A percentile compares a stretch with the other conserved stretches of the same genome.
Evolutionary conservation across 2,888 invertebrate species (phyloP).

Genomic region (Liodrosophila aerea): DNA sequence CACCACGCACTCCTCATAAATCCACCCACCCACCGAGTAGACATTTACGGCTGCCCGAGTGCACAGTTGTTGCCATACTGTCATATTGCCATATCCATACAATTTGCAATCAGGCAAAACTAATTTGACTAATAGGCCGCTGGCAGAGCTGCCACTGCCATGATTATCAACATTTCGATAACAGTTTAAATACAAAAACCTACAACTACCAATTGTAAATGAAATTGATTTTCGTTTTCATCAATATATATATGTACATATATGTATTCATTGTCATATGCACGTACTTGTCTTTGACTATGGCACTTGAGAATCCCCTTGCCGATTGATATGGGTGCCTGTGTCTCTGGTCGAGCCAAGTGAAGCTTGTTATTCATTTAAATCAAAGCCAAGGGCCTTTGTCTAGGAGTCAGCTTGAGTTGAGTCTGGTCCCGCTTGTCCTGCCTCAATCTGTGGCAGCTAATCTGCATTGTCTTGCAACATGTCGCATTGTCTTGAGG

Average conservation of each 20-base stretch:
- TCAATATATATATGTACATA: constrained; percentile 27
- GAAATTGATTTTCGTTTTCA: constrained; percentile 49
- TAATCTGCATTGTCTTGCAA: constrained; percentile 64
- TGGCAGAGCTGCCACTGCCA: constrained; percentile 12
- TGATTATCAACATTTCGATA: constrained; percentile 30
- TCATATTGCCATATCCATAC: constrained; percentile 6
- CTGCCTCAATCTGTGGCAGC: constrained; percentile 37
- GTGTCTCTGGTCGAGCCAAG: background rate
- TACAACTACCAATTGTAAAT: constrained; percentile 25
- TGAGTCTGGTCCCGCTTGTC: background rate
- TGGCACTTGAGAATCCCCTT: constrained; percentile 35
- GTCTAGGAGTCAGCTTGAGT: constrained; percentile 22
- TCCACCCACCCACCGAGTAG: constrained; percentile 25
- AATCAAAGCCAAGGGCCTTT: constrained; percentile 53
- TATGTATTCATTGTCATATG: constrained; percentile 60
- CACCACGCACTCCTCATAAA: constrained; percentile 14
- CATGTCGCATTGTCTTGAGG: constrained; percentile 48
- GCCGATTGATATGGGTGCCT: constrained; percentile 46
- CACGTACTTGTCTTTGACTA: constrained; percentile 37
- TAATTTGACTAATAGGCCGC: constrained; percentile 54
- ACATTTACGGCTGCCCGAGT: constrained; percentile 27
- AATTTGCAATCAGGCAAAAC: constrained; percentile 49
- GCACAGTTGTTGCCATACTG: background rate
- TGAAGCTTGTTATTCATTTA: constrained; percentile 59
- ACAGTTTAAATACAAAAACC: constrained; percentile 12